Evolutionary conservation across 1,140 invertebrate species (phyloP), one percentile per base, ranked within the genome.

Genomic region (Grapholita molesta): DNA sequence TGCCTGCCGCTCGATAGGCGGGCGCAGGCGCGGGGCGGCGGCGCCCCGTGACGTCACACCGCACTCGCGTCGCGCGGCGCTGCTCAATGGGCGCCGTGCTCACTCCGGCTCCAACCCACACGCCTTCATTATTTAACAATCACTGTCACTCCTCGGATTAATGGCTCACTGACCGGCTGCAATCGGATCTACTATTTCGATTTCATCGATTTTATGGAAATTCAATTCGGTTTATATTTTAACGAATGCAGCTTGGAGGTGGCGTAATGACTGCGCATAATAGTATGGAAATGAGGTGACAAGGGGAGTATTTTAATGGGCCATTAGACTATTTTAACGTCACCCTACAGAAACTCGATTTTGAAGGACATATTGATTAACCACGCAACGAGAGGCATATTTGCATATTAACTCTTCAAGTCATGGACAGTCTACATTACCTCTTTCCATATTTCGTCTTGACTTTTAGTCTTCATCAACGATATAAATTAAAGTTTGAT

Each of bases 1-100:
- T 90, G 87, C 86, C 86, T 90, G 87, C 86, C 86, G 88, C 79
- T 89, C 88, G 85, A 89, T 88, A 90, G 79, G 64, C 74, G 83
- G 77, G 84, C 84, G 88, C 88, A 72, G 88, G 87, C 86, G 88
- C 79, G 85, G 79, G 55, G 55, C 53, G 53, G 78, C 77, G 79
- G 75, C 76, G 71, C 75, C 75, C 68, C 72, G 85, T 86, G 82
- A 86, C 87, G 85, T 85, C 83, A 86, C 82, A 69, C 67, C 48
- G 72, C 67, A 65, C 70, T 70, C 80, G 83, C 83, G 82, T 80
- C 81, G 82, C 82, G 82, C 85, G 64, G 68, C 81, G 70, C 77
- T 70, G 75, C 80, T 88, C 85, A 88, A 88, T 88, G 85, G 80
- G 76, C 76, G 70, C 74, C 75, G 74, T 77, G 72, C 76, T 65